Base-by-base conservation (phyloP, 2,888 invertebrate genomes). In the Strigamia transsilvanica region DNA sequence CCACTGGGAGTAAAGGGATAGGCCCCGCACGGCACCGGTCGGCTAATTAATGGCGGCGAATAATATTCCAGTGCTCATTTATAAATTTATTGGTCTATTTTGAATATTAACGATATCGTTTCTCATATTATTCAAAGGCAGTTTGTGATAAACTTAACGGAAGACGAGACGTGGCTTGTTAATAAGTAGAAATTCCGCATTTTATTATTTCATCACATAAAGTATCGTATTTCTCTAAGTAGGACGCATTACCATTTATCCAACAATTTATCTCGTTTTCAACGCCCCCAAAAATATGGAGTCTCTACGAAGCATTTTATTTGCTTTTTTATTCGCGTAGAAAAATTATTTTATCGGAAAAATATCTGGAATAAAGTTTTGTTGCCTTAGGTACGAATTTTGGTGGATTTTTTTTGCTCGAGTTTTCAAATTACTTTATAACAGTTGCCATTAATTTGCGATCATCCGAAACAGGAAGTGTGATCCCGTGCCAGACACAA, bases 61-160 rank as follows among this genome's bases (percentile, higher is more conserved):
- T 27, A 73, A 73, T 27, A 73, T 73, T 73, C 73, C 73, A 32
- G 73, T 73, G 32, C 73, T 32, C 73, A 73, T n/a, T 73, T 38
- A 38, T 38, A 38, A 38, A 38, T 38, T 38, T 73, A 73, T 73
- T 73, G 73, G 73, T 73, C 32, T 73, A 73, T 27, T 73, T 73
- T 73, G 73, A 73, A 73, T 73, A 13, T 73, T 73, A 73, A 73
- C n/a, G 73, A 73, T 73, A 32, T 73, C 73, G 13, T 73, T 73
- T 73, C 73, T 73, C 73, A 73, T 73, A 32, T 73, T 27, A 73
- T 73, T 73, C 73, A 73, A 73, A 73, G 73, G 73, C 73, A 73
- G 73, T 32, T 27, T 73, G 73, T 73, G 73, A 73, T 56, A 27
- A 73, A 73, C 73, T 27, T 73, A 73, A 73, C 73, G 73, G 73